These are phyloP conservation scores for Gastracanthus pulcherrimus DNA, from an alignment of 2,888 invertebrate species.

Conservation along the genomic window DNA sequence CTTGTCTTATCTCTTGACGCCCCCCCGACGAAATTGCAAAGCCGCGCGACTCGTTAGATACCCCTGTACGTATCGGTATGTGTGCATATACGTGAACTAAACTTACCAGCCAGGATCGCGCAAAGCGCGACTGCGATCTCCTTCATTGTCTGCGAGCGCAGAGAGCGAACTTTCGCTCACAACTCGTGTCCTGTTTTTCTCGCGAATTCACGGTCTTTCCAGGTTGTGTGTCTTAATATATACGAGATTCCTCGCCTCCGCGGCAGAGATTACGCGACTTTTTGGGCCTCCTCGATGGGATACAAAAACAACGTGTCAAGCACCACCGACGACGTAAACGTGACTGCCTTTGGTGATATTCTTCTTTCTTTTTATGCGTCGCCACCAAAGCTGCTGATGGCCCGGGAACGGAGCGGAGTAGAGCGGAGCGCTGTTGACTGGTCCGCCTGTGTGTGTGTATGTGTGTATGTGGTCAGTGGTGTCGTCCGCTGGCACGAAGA, in stretches of 20 bases:
- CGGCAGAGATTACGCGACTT: neutral
- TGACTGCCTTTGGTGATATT: constrained; percentile 31
- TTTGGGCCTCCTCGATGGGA: no score
- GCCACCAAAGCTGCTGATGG: neutral
- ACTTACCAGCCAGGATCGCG: constrained; percentile 78
- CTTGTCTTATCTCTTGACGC: neutral
- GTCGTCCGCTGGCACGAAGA: neutral
- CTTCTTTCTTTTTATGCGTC: constrained; percentile 49
- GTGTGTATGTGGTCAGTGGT: neutral
- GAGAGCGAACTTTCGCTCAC: constrained; percentile 50
- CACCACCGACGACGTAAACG: neutral
- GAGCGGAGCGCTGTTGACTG: no score
- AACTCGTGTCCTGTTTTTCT: neutral
- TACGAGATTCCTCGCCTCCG: neutral
- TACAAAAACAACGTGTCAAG: neutral
- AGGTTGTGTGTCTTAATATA: no score
- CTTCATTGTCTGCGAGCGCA: constrained; percentile 75
- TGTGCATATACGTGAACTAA: neutral
- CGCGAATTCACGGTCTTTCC: no score
- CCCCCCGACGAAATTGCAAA: neutral
- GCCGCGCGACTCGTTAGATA: neutral
- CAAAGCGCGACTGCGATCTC: constrained; percentile 74
- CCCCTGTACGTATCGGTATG: neutral
- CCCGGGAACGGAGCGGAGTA: no score
- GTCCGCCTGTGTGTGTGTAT: neutral